Percentiles rank a stretch among this genome's conserved stretches.
Conservation (phyloP, 2,797 vertebrate genomes). For the Chanos chanos region DNA sequence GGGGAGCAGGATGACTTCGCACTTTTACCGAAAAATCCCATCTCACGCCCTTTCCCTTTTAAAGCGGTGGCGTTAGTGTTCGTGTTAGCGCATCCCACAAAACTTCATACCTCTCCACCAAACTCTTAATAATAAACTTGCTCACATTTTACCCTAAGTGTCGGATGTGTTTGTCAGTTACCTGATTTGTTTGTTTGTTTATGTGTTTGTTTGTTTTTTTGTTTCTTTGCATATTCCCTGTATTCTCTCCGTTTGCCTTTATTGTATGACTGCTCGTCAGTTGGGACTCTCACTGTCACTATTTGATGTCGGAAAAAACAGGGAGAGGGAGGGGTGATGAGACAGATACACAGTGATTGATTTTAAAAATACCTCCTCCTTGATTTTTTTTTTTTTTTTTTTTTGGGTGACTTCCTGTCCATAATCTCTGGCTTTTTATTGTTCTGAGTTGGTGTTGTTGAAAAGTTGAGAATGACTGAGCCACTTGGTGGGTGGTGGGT, state of each 20-base stretch:
- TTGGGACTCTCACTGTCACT: slow-evolving; percentile 70
- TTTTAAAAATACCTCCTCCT: slow-evolving; percentile 77
- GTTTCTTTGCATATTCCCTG: slow-evolving; percentile 66
- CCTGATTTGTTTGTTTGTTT: slow-evolving; percentile 72
- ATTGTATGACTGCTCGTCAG: slow-evolving; percentile 77
- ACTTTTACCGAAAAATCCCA: too few species aligned
- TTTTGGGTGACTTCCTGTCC: slow-evolving; percentile 37
- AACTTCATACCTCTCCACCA: too few species aligned
- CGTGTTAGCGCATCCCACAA: too few species aligned
- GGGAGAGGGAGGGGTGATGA: slow-evolving; percentile 58
- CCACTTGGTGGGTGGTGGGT: slow-evolving; percentile 62
- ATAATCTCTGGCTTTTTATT: slow-evolving; percentile 34
- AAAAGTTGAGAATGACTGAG: slow-evolving; percentile 74
- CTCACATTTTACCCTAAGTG: slow-evolving; percentile 33
- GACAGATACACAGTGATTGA: slow-evolving; percentile 76
- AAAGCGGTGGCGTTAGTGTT: too few species aligned
- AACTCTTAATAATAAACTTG: slow-evolving; percentile 27
- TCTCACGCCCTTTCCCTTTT: too few species aligned
- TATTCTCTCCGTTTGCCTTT: slow-evolving; percentile 62
- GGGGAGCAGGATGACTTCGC: slow-evolving; percentile 10
- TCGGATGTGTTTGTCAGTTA: slow-evolving; percentile 48
- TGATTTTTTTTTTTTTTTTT: slow-evolving; percentile 25
- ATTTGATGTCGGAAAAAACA: slow-evolving; percentile 62
- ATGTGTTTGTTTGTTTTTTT: slow-evolving; percentile 75
- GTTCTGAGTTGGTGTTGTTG: slow-evolving; percentile 59